Evolutionary conservation across 1,140 invertebrate species (phyloP).

Genomic region (Thalassaphorura encarpata): DNA sequence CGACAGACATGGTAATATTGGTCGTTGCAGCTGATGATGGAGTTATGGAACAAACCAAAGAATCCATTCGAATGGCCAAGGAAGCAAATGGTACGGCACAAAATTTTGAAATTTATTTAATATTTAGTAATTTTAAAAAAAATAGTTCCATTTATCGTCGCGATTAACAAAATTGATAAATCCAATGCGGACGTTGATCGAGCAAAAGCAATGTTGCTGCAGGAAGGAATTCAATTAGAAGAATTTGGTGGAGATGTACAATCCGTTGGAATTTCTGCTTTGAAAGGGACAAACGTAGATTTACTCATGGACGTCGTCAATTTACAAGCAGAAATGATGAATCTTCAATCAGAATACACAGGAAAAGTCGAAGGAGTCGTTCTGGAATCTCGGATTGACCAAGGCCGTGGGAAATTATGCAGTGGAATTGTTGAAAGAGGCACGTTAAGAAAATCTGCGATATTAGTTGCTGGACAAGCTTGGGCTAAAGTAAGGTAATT

Average conservation of each 20-base stretch:
- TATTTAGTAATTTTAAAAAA: slow-evolving; percentile 22
- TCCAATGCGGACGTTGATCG: slow-evolving; percentile 66
- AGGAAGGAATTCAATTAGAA: slow-evolving; percentile 74
- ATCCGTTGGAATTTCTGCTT: slow-evolving; percentile 80
- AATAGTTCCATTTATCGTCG: slow-evolving; percentile 88
- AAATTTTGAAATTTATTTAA: neutral
- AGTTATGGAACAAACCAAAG: slow-evolving; percentile 92
- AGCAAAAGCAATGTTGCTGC: slow-evolving; percentile 59
- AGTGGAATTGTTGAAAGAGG: slow-evolving; percentile 84
- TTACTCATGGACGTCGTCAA: slow-evolving; percentile 72
- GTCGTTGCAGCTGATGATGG: slow-evolving; percentile 99
- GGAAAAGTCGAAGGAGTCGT: slow-evolving; percentile 81
- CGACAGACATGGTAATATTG: slow-evolving; percentile 89
- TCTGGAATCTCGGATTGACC: slow-evolving; percentile 72
- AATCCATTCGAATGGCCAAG: slow-evolving; percentile 66
- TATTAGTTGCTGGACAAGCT: slow-evolving; percentile 70
- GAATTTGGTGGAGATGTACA: slow-evolving; percentile 86
- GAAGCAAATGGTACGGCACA: slow-evolving; percentile 50
- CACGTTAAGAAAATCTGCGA: slow-evolving; percentile 65
- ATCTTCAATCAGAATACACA: slow-evolving; percentile 65
- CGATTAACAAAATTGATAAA: slow-evolving; percentile 99
- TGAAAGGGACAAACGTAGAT: slow-evolving; percentile 69
- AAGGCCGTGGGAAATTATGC: slow-evolving; percentile 60
- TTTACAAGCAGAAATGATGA: slow-evolving; percentile 74
- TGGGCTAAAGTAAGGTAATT: slow-evolving; percentile 58